A percentile compares a stretch with the other conserved stretches of the same genome.
phyloP scores from a whole-genome alignment of 1,140 invertebrate species.

The Pemphigus obesinymphae region DNA sequence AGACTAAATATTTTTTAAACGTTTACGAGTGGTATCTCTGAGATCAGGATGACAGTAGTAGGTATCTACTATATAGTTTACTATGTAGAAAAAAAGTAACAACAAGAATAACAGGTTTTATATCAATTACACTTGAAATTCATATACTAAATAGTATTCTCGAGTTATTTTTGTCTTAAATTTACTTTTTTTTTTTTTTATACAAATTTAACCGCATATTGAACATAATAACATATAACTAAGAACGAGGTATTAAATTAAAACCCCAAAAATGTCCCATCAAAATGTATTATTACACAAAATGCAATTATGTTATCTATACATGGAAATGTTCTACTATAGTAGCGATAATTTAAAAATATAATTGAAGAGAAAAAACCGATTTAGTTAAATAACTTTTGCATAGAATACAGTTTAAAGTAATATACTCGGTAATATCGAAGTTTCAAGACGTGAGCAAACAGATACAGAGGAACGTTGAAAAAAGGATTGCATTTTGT shows the following conservation, averaged over 20 bases:
- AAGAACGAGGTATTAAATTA: no score
- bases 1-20: neutral
- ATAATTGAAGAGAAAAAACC: neutral
- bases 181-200: neutral
- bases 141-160: neutral
- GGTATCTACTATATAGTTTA: neutral
- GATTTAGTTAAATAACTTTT: neutral
- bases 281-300: no score
- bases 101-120: conserved; percentile 10
- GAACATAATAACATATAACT: no score
- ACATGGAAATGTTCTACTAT: no score
- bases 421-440: neutral
- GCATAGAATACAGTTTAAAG: neutral
- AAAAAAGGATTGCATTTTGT: neutral
- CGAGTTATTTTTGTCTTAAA: neutral
- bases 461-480: neutral
- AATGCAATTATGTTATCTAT: no score
- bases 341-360: no score
- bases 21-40: neutral
- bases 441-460: neutral
- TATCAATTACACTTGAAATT: neutral
- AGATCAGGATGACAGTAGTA: neutral
- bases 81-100: neutral
- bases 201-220: no score
- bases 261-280: no score